phyloP scores from a whole-genome alignment of 2,113 vertebrate species.

The Cryptoleucopteryx plumbea region DNA sequence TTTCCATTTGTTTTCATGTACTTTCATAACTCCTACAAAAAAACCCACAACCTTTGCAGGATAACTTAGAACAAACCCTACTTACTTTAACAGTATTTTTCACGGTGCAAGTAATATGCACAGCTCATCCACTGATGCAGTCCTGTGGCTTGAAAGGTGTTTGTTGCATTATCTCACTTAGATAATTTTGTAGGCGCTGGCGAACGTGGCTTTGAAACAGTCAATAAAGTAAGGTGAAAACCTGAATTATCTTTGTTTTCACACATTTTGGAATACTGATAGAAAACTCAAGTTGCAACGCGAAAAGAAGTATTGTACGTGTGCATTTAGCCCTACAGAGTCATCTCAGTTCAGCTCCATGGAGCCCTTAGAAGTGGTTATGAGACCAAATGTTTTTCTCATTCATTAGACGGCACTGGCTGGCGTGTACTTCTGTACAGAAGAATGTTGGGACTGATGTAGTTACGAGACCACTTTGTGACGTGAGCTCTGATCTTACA shows the following conservation, averaged over 20 bases:
- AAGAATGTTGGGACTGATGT: background rate
- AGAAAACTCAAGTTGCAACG: background rate
- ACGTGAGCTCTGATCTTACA: background rate
- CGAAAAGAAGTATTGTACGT: background rate
- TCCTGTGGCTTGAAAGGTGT: background rate
- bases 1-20: background rate
- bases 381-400: background rate
- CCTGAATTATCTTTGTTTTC: conserved; percentile 38
- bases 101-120: background rate
- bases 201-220: background rate
- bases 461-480: background rate
- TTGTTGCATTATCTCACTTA: conserved; percentile 17
- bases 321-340: background rate
- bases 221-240: conserved; percentile 34
- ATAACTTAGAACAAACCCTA: background rate
- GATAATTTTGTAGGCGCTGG: conserved; percentile 22
- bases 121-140: background rate
- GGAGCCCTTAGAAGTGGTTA: background rate
- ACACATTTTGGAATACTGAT: background rate
- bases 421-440: background rate
- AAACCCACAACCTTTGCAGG: background rate
- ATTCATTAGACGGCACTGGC: background rate
- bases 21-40: background rate
- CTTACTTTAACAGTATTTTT: background rate
- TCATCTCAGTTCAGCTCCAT: background rate